These are phyloP conservation scores for Anoplolepis gracilipes DNA, from an alignment of 1,140 invertebrate species.

Conservation along the genomic window DNA sequence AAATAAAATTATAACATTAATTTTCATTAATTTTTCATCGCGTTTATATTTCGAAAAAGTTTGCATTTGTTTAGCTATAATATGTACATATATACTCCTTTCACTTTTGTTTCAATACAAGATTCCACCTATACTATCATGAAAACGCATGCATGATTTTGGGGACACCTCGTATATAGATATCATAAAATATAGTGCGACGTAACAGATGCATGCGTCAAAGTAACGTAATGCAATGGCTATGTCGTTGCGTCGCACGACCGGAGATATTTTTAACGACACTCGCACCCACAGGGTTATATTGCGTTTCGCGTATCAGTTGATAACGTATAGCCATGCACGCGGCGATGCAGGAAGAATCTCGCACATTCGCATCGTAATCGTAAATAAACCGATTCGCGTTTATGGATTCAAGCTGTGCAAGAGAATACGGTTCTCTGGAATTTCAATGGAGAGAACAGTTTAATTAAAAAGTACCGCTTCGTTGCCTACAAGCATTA, in stretches of 20 bases:
- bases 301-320: conserved; percentile 21
- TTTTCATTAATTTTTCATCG: no score
- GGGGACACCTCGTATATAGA: neutral
- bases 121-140: no score
- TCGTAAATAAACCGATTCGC: neutral
- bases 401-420: no score
- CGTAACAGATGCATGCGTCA: neutral
- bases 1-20: no score
- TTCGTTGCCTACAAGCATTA: neutral
- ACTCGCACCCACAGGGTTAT: neutral
- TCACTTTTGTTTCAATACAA: no score
- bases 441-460: neutral
- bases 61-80: no score
- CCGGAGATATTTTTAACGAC: conserved; percentile 17
- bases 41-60: no score
- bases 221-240: conserved; percentile 7
- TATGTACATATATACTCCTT: no score
- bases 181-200: neutral
- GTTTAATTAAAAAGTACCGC: neutral
- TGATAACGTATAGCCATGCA: neutral
- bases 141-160: neutral
- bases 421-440: neutral
- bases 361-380: neutral
- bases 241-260: neutral
- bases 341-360: neutral